Conservation (phyloP, 92 coral and sea anemone genomes). For the Diadumene lineata region DNA sequence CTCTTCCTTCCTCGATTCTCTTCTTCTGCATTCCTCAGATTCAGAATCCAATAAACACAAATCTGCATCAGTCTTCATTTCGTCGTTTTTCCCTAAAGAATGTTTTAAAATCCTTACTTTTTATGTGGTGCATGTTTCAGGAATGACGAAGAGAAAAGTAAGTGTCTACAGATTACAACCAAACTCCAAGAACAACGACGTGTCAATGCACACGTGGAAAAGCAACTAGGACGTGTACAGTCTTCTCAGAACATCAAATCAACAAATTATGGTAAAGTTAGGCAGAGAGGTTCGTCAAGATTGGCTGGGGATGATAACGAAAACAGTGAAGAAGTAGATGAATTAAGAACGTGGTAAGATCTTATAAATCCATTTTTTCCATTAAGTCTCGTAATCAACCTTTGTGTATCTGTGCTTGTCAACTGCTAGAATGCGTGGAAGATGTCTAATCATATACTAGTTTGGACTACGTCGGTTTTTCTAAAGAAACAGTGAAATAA, state of each 20-base stretch:
- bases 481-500: too few relatives aligned
- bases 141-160: constrained; percentile 66
- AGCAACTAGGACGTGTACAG: constrained; percentile 73
- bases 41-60: too few relatives aligned
- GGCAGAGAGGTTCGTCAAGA: constrained; percentile 27
- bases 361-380: too few relatives aligned
- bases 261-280: constrained; percentile 22
- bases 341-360: constrained; percentile 73
- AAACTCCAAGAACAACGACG: constrained; percentile 78
- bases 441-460: too few relatives aligned
- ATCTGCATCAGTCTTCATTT: not conserved
- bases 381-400: too few relatives aligned
- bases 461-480: too few relatives aligned
- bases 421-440: too few relatives aligned
- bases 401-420: too few relatives aligned
- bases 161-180: constrained; percentile 60
- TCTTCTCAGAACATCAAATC: constrained; percentile 30
- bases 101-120: not conserved
- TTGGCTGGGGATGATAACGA: constrained; percentile 29
- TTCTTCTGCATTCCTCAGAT: too few relatives aligned
- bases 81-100: too few relatives aligned
- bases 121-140: too few relatives aligned
- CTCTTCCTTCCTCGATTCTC: too few relatives aligned
- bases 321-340: constrained; percentile 57
- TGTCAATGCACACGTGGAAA: constrained; percentile 81